phyloP scores from a whole-genome alignment of 1,140 invertebrate species.

The Sarcophaga bullata region DNA sequence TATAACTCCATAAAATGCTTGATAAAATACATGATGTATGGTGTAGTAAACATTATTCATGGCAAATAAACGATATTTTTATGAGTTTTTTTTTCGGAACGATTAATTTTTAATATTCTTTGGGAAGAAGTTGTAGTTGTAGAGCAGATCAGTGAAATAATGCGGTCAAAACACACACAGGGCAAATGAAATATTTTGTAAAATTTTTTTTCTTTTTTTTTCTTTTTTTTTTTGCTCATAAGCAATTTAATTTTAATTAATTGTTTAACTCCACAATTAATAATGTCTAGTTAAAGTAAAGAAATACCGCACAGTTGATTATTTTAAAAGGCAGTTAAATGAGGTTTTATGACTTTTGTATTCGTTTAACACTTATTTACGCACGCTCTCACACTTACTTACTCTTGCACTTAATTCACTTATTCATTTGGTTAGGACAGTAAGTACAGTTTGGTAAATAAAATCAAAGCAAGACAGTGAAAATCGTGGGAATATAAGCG shows the following conservation, averaged over 20 bases:
- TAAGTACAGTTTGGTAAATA: neutral
- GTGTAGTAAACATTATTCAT: neutral
- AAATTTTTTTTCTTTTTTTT: neutral
- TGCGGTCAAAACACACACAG: too few species aligned
- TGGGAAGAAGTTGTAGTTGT: neutral
- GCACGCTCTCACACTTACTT: neutral
- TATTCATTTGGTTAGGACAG: neutral
- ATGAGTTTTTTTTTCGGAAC: neutral
- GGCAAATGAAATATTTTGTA: too few species aligned
- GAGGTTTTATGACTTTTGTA: slow-evolving; percentile 14
- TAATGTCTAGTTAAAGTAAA: neutral
- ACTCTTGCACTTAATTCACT: neutral
- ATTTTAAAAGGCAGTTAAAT: slow-evolving; percentile 4
- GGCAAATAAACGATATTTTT: slow-evolving; percentile 1
- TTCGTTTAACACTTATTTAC: neutral
- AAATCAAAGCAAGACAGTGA: neutral
- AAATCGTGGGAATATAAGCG: too few species aligned
- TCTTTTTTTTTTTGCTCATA: neutral
- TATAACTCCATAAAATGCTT: too few species aligned
- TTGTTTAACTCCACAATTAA: neutral
- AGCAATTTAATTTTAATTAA: slow-evolving; percentile 27
- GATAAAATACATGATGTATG: too few species aligned
- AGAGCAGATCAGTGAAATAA: too few species aligned
- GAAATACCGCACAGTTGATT: neutral
- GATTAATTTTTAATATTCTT: neutral